These are phyloP conservation scores for Lasius platythorax DNA, from an alignment of 2,888 invertebrate species.

Conservation along the genomic window DNA sequence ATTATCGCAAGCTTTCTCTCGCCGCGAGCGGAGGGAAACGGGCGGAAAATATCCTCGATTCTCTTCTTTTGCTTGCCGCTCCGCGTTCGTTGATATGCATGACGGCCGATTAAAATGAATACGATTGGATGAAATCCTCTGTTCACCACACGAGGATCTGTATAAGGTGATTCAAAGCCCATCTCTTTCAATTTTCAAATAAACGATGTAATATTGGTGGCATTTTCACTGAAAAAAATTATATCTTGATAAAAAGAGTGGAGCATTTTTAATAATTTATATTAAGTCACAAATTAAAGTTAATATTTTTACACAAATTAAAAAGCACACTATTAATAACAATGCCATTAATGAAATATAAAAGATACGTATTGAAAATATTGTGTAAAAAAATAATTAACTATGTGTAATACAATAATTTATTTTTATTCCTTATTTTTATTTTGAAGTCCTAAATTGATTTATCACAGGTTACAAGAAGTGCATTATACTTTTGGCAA, in stretches of 20 bases:
- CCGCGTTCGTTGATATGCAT: constrained; percentile 43
- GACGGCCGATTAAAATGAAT: constrained; percentile 42
- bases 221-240: neutral
- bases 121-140: constrained; percentile 8
- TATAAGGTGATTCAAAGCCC: constrained; percentile 18
- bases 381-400: neutral
- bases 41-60: constrained; percentile 52
- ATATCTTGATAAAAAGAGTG: neutral
- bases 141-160: neutral
- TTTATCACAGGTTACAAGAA: neutral
- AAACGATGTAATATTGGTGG: neutral
- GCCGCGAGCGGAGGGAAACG: constrained; percentile 1
- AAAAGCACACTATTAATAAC: neutral
- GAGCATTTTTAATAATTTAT: constrained; percentile 9
- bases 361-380: neutral
- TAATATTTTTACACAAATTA: neutral
- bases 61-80: constrained; percentile 45
- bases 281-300: neutral
- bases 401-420: neutral
- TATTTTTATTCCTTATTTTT: neutral
- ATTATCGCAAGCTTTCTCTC: constrained; percentile 57
- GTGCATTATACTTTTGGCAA: neutral
- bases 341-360: neutral
- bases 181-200: neutral
- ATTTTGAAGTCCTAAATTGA: neutral